Conservation (phyloP, 1,140 invertebrate genomes). For the Magallana angulata region DNA sequence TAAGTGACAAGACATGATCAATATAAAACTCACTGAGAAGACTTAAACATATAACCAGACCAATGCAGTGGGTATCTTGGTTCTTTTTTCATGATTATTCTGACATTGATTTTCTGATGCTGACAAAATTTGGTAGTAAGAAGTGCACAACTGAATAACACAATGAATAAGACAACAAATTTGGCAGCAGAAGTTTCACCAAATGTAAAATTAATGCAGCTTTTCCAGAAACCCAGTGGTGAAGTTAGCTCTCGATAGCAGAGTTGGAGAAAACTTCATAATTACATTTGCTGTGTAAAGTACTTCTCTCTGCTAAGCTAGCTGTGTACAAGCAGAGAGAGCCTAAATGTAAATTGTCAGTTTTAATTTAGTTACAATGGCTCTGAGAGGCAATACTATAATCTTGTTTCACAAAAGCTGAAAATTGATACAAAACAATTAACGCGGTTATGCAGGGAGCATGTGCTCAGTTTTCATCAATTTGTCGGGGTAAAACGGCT, state of each 20-base stretch:
- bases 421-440: constrained; percentile 23
- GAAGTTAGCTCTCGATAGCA: not conserved
- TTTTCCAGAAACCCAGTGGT: too few species aligned
- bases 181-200: not conserved
- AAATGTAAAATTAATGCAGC: not conserved
- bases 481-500: not conserved
- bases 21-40: too few species aligned
- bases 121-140: too few species aligned
- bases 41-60: too few species aligned
- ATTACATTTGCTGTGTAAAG: not conserved
- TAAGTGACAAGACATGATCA: too few species aligned
- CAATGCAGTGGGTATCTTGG: too few species aligned
- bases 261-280: not conserved
- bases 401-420: constrained; percentile 28
- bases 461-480: not conserved
- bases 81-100: too few species aligned
- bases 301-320: not conserved
- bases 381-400: not conserved
- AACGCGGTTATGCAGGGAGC: not conserved
- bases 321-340: not conserved
- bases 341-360: constrained; percentile 25
- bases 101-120: too few species aligned
- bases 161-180: not conserved
- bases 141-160: too few species aligned
- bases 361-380: constrained; percentile 26